Evolutionary conservation across 2,113 vertebrate species (phyloP).

Genomic region (Euleptes europaea): DNA sequence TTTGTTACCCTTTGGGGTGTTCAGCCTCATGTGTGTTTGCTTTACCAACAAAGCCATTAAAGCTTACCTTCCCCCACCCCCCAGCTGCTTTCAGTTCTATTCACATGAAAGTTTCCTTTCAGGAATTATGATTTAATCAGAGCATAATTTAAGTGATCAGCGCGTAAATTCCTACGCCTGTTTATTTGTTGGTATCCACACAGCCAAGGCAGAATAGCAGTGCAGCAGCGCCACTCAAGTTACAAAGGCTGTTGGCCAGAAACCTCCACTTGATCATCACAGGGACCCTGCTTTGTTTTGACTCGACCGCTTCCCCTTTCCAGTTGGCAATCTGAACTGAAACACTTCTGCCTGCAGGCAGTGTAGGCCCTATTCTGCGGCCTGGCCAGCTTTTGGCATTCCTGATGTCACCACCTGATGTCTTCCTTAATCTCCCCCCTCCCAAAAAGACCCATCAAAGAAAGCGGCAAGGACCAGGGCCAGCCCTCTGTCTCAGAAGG

Average conservation of each 20-base stretch:
- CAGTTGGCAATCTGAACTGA: no score
- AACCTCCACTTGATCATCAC: not conserved
- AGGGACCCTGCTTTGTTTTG: not conserved
- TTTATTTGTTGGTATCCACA: not conserved
- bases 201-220: not conserved
- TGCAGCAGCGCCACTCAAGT: not conserved
- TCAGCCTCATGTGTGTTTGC: not conserved
- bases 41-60: not conserved
- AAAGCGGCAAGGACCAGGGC: not conserved
- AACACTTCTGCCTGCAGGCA: not conserved
- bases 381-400: not conserved
- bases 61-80: not conserved
- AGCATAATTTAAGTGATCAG: not conserved
- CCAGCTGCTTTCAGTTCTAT: not conserved
- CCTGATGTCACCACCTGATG: not conserved
- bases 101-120: slow-evolving; percentile 1
- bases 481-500: not conserved
- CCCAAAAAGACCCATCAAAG: not conserved
- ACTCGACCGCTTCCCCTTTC: not conserved
- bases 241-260: not conserved
- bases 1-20: not conserved
- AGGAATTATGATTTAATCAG: not conserved
- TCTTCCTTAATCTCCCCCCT: not conserved
- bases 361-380: no score
- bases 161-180: not conserved